A percentile compares a stretch with the other conserved stretches of the same genome.
Conservation (phyloP, 2,113 vertebrate genomes). For the Cyrtonyx montezumae region DNA sequence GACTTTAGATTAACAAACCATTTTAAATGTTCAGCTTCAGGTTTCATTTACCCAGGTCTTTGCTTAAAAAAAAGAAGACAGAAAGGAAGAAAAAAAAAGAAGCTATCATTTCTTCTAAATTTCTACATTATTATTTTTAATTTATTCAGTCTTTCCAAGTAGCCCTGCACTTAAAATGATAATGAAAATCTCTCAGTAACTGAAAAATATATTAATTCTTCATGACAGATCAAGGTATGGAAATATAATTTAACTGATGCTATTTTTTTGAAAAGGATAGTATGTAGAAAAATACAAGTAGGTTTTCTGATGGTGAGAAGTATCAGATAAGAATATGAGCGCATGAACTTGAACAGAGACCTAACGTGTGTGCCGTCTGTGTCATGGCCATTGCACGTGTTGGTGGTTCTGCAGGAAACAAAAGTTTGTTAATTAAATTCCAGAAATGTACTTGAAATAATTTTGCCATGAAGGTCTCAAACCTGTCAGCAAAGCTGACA, state of each 20-base stretch:
- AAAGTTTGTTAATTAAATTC: not conserved
- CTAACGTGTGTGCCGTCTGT: not conserved
- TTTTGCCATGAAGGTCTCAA: not conserved
- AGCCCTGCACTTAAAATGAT: not conserved
- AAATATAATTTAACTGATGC: not conserved
- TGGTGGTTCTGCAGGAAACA: not conserved
- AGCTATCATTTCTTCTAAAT: not conserved
- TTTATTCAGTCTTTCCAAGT: not conserved
- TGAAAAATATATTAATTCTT: not conserved
- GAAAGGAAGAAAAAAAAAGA: not conserved
- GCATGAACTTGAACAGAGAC: not conserved
- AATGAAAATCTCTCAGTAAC: not conserved
- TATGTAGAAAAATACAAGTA: not conserved
- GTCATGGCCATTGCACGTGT: not conserved
- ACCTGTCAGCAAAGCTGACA: not conserved
- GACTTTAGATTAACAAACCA: not conserved
- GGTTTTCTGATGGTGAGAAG: not conserved
- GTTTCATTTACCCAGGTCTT: not conserved
- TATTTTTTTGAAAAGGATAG: not conserved
- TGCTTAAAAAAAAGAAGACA: not conserved
- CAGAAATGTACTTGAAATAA: not conserved
- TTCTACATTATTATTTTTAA: not conserved
- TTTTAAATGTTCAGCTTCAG: not conserved
- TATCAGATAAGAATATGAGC: not conserved
- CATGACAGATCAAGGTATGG: not conserved